phyloP scores from a whole-genome alignment of 2,888 invertebrate genomes.

The Eupithecia vulgata region DNA sequence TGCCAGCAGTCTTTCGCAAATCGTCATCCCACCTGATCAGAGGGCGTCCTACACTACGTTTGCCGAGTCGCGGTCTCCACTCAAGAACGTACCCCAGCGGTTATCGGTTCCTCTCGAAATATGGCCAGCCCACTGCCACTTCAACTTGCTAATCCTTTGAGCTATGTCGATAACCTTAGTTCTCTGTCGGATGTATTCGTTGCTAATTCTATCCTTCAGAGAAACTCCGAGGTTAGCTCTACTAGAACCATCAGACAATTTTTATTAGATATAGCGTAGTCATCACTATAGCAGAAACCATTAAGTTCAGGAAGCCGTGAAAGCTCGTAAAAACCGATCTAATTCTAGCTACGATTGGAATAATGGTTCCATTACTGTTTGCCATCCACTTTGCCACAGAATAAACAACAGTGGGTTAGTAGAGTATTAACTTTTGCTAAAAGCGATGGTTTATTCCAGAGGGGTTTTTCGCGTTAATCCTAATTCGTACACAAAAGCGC shows the following conservation, averaged over 20 bases:
- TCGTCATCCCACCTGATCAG: too few species aligned
- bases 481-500: slow-evolving; percentile 29
- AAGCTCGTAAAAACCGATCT: slow-evolving; percentile 24
- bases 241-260: background rate
- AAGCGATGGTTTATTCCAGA: slow-evolving; percentile 29
- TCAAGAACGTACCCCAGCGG: too few species aligned
- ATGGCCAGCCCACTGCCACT: too few species aligned
- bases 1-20: too few species aligned
- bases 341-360: slow-evolving; percentile 32
- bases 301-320: slow-evolving; percentile 4
- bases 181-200: too few species aligned
- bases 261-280: slow-evolving; percentile 4
- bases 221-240: too few species aligned
- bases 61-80: too few species aligned
- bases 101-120: too few species aligned
- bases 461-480: slow-evolving; percentile 39
- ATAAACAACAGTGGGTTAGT: slow-evolving; percentile 17
- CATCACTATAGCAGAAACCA: slow-evolving; percentile 1
- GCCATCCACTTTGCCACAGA: slow-evolving; percentile 36
- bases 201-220: too few species aligned
- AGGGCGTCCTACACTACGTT: too few species aligned
- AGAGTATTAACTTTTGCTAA: slow-evolving; percentile 25
- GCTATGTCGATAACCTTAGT: too few species aligned
- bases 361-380: slow-evolving; percentile 43
- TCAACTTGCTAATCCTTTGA: too few species aligned